Base-by-base conservation (phyloP, 2,113 vertebrate species). In the Morphnarchus princeps region DNA sequence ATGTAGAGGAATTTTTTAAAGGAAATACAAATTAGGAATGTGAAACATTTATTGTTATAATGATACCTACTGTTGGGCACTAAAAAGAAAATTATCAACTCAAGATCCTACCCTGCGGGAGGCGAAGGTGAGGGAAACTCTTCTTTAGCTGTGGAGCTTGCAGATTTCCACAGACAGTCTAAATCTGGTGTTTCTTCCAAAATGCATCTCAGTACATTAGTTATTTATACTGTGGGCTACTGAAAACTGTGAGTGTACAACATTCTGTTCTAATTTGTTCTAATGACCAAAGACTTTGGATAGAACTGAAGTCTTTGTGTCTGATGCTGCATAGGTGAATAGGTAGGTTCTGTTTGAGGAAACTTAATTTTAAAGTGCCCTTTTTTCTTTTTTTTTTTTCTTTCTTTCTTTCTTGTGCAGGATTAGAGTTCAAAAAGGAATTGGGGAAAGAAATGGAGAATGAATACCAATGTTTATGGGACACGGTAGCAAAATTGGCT, bases 391-490 rank as follows among this genome's bases (percentile, higher is more conserved):
- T 7, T 10, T 1, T 25, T 6, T 10, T 1, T 52, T 32, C 10
- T 45, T 24, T 16, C 19, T n/a, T 70, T 6, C 22, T 59, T 74
- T 28, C 52, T n/a, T 89, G 3, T 36, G 10, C 62, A 96, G 93
- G 83, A 43, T 59, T 90, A 36, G 63, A 94, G 32, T 82, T 88
- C 70, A 71, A 79, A 59, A 94, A 92, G 71, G 83, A 91, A 63
- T 6, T 98, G 58, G 95, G 97, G 31, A 81, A 95, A 55, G 59
- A 74, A 67, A 42, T 97, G 54, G 91, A 87, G 61, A 50, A 67
- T 45, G 89, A 94, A 54, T 97, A 97, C 82, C 61, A 18, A 24
- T 52, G 24, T 42, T 87, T 98, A 34, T 97, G 97, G 97, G 77
- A 89, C 14, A 78, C 47, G 10, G 66, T 97, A 58, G 94, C 82